phyloP scores from a whole-genome alignment of 2,888 invertebrate genomes.

The Aquatica leii region DNA sequence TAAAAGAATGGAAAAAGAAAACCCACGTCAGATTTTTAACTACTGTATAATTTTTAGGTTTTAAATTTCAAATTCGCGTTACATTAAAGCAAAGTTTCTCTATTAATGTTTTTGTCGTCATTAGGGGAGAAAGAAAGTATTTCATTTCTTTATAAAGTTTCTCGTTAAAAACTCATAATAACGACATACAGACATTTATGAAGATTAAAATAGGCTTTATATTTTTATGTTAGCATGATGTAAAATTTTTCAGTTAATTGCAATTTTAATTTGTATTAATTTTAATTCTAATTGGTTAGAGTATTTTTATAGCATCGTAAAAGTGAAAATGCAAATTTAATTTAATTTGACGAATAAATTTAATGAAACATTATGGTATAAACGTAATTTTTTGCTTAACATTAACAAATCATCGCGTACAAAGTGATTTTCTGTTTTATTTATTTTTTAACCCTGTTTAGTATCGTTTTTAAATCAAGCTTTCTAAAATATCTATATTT shows the following conservation, averaged over 20 bases:
- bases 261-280: too few species aligned
- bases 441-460: too few species aligned
- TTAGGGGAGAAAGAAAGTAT: slow-evolving; percentile 10
- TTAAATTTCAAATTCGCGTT: slow-evolving; percentile 14
- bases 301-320: too few species aligned
- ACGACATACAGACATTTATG: slow-evolving; percentile 12
- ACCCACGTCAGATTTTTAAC: slow-evolving; percentile 4
- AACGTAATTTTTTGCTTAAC: too few species aligned
- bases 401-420: too few species aligned
- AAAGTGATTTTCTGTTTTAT: too few species aligned
- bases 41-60: slow-evolving; percentile 8
- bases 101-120: slow-evolving; percentile 14
- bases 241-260: not conserved
- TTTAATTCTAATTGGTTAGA: too few species aligned
- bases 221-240: not conserved
- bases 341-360: too few species aligned
- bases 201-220: slow-evolving; percentile 11
- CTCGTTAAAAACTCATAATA: slow-evolving; percentile 19
- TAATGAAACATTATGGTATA: too few species aligned
- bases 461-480: too few species aligned
- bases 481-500: too few species aligned
- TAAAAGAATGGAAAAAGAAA: not conserved
- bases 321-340: too few species aligned
- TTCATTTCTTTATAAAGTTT: slow-evolving; percentile 12
- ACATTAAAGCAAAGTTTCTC: slow-evolving; percentile 13